Conservation (phyloP, 2,888 invertebrate species). For the Lamellibrachia satsuma region DNA sequence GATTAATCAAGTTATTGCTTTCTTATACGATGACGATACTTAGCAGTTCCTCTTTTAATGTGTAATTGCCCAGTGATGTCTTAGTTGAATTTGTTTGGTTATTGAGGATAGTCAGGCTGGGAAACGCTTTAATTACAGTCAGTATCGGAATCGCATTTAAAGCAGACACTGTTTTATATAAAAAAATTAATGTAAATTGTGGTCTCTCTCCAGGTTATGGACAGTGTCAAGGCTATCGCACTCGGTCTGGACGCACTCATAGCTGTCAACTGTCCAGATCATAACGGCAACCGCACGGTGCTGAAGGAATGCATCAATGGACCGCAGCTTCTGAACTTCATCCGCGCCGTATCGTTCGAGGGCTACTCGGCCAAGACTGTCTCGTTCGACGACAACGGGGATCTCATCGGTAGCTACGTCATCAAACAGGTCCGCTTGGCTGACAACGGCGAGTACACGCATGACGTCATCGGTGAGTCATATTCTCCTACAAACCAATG, state of each 20-base stretch:
- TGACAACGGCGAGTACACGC: slow-evolving; percentile 11
- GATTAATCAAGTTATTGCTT: neutral
- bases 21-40: neutral
- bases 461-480: slow-evolving; percentile 6
- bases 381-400: slow-evolving; percentile 51
- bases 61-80: too few relatives aligned
- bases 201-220: neutral
- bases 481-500: too few relatives aligned
- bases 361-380: slow-evolving; percentile 46
- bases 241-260: slow-evolving; percentile 47
- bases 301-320: slow-evolving; percentile 42
- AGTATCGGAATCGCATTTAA: neutral
- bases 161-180: too few relatives aligned
- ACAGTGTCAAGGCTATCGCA: slow-evolving; percentile 33
- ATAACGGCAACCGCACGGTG: slow-evolving; percentile 29
- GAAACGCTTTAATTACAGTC: neutral
- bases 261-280: slow-evolving; percentile 43
- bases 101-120: too few relatives aligned
- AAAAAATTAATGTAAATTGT: too few relatives aligned
- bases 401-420: slow-evolving; percentile 46
- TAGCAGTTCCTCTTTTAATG: too few relatives aligned
- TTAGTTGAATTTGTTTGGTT: too few relatives aligned
- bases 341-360: slow-evolving; percentile 45
- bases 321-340: slow-evolving; percentile 42
- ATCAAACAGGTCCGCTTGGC: slow-evolving; percentile 41